These are phyloP conservation scores for Orchesella cincta DNA, from an alignment of 1,140 invertebrate genomes.

Conservation along the genomic window DNA sequence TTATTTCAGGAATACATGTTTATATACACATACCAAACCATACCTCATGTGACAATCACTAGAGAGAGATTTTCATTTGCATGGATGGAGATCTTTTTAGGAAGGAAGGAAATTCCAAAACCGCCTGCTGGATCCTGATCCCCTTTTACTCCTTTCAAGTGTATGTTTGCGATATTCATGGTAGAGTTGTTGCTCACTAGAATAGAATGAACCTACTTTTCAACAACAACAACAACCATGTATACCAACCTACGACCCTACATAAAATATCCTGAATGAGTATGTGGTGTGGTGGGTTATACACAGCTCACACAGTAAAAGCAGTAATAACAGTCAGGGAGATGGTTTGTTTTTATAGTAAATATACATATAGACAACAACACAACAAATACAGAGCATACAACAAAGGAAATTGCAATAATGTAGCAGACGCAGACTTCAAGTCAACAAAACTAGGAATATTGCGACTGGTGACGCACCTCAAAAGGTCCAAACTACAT, in stretches of 20 bases:
- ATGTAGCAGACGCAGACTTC: no score
- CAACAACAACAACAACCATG: not conserved
- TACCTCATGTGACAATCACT: not conserved
- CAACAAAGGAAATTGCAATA: no score
- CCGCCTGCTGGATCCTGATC: not conserved
- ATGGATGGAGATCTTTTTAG: not conserved
- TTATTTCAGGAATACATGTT: not conserved
- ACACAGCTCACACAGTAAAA: not conserved
- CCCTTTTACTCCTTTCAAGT: not conserved
- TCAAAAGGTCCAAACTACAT: no score
- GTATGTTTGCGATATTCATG: not conserved
- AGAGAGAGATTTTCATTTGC: not conserved
- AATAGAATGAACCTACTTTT: not conserved
- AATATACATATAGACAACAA: not conserved
- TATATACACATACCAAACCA: not conserved
- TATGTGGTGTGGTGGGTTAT: not conserved
- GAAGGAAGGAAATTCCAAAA: not conserved
- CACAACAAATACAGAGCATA: no score
- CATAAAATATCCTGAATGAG: not conserved
- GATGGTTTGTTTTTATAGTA: not conserved
- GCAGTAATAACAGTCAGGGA: not conserved
- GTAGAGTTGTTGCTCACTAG: not conserved
- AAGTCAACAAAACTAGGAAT: no score
- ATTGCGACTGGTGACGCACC: no score
- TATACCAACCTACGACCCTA: not conserved